These are phyloP conservation scores for Podarcis raffonei DNA, from an alignment of 2,113 vertebrate species.

Conservation along the genomic window DNA sequence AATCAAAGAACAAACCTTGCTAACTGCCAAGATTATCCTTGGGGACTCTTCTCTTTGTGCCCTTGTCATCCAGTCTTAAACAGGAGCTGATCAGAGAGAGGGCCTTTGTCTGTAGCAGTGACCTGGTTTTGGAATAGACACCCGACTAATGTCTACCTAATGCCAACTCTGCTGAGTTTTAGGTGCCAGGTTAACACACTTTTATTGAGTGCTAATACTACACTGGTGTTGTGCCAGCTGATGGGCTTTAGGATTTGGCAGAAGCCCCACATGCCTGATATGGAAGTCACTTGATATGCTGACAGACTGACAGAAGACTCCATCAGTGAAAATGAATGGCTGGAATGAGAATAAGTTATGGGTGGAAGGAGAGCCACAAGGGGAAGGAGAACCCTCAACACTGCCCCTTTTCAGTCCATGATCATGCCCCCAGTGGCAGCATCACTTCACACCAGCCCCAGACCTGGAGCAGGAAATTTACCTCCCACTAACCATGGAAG, in stretches of 20 bases:
- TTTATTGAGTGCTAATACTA: background rate
- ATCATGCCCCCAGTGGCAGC: no score
- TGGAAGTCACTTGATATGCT: background rate
- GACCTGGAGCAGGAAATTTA: no score
- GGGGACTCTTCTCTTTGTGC: background rate
- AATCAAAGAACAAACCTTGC: background rate
- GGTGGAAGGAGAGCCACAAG: no score
- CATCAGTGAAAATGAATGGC: no score
- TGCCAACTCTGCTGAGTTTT: background rate
- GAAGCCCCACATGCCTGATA: background rate
- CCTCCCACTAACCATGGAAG: no score
- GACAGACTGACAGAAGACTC: no score
- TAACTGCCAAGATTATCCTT: background rate
- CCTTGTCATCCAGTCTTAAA: background rate
- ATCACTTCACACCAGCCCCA: no score
- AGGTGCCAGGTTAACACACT: background rate
- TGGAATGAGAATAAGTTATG: no score
- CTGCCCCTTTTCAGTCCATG: no score
- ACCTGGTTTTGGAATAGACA: no score
- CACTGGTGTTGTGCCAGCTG: background rate
- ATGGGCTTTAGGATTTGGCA: background rate
- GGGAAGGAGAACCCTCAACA: no score
- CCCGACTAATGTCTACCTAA: no score
- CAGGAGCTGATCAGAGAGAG: background rate
- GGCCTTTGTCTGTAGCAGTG: background rate